Percentiles rank a stretch among this genome's conserved stretches.
Evolutionary conservation across 2,797 vertebrate genomes (phyloP).

Genomic region (Nyctalus aviator): DNA sequence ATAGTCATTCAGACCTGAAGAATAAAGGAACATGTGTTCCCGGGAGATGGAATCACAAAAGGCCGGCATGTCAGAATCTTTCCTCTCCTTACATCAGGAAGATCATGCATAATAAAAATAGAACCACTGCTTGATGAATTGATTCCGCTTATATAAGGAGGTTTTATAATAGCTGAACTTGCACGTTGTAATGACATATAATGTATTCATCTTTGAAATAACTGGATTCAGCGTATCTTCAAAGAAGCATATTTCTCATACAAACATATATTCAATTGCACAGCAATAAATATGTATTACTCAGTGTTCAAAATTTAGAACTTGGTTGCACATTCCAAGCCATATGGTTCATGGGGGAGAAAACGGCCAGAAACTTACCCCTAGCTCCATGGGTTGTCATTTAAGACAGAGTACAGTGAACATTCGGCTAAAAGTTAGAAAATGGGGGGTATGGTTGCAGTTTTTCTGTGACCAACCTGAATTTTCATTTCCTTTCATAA

Average conservation of each 20-base stretch:
- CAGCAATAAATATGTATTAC: neutral
- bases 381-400: neutral
- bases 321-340: neutral
- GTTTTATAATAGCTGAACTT: neutral
- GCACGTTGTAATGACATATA: neutral
- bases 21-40: neutral
- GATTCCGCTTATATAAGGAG: neutral
- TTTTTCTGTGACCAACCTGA: neutral
- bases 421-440: neutral
- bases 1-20: neutral
- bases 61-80: neutral
- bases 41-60: neutral
- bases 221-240: neutral
- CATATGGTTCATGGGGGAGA: neutral
- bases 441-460: neutral
- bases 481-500: conserved; percentile 7
- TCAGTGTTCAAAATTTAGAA: conserved; percentile 37
- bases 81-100: neutral
- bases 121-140: neutral
- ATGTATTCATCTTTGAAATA: conserved; percentile 41
- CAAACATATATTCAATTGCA: neutral
- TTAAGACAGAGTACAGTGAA: neutral
- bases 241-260: neutral
- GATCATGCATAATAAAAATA: neutral
- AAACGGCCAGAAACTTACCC: neutral